These are phyloP conservation scores for Epinotia bilunana DNA, from an alignment of 2,888 invertebrate genomes.

Conservation along the genomic window DNA sequence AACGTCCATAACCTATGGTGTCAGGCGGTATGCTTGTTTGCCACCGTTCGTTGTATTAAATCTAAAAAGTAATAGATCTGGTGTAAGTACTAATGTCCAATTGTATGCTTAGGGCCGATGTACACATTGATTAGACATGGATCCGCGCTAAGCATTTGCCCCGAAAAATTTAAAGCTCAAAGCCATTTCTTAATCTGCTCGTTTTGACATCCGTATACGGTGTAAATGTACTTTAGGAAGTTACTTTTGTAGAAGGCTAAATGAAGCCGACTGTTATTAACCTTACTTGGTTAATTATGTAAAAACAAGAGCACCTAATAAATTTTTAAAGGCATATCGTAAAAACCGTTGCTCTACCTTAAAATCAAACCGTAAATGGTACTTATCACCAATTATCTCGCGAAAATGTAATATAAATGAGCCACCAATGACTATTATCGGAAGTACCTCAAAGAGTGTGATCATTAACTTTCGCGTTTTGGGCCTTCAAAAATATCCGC, in stretches of 20 bases:
- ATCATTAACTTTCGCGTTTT: constrained; percentile 65
- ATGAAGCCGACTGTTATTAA: constrained; percentile 29
- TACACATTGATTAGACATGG: too few species aligned
- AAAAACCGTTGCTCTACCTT: constrained; percentile 50
- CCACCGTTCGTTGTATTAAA: too few species aligned
- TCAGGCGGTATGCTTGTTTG: too few species aligned
- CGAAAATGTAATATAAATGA: constrained; percentile 54
- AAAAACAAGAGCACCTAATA: constrained; percentile 50
- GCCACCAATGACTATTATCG: constrained; percentile 58
- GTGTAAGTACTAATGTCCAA: too few species aligned
- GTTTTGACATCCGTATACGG: too few species aligned
- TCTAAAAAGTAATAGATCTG: too few species aligned
- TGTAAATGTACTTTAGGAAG: neutral
- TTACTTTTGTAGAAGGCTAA: constrained; percentile 5
- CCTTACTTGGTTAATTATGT: constrained; percentile 45
- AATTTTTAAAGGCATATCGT: constrained; percentile 53
- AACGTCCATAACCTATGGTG: too few species aligned
- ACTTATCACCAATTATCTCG: constrained; percentile 54
- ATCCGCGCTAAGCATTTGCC: too few species aligned
- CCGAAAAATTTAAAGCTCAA: too few species aligned
- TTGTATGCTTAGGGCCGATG: too few species aligned
- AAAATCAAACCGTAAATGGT: constrained; percentile 45
- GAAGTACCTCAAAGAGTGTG: constrained; percentile 57
- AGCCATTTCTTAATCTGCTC: too few species aligned
- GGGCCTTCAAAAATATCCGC: constrained; percentile 53